Base-by-base conservation (phyloP, 2,888 invertebrate species). In the Brachyopa scutellaris region DNA sequence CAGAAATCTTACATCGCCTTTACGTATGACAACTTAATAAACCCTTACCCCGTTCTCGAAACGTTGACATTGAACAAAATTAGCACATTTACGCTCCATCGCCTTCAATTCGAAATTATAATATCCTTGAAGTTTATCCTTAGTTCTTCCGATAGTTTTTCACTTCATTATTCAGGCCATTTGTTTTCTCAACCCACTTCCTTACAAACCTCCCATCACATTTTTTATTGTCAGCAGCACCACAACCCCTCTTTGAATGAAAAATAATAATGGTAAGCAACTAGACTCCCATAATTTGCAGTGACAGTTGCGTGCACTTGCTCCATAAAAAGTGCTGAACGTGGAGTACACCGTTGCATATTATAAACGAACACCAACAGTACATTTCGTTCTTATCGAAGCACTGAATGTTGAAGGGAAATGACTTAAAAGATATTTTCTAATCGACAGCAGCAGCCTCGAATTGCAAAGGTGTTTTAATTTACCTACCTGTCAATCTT, bases 401-500 rank as follows among this genome's bases (percentile, higher is more conserved):
- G 15, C 11, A 29, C 49, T 15, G 13, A 53, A 53, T 45, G 49
- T 53, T 19, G n/a, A 51, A 26, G 6, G 74, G 49, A 76, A 76
- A 76, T 61, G 49, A 40, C 53, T 62, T 76, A 61, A 15, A 23
- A 67, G 72, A 72, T 62, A 33, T 23, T 69, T 72, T 78, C 55
- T 42, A 42, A 78, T 64, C 70, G 45, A 47, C 38, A 26, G 21
- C 40, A 2, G 8, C 23, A n/a, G 42, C 29, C 17, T 8, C n/a
- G 13, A 13, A 13, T 5, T 26, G 6, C 6, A 26, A 26, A 26
- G 74, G 38, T 64, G 29, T 70, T 70, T 77, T 42, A 76, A 36
- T 67, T 57, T 17, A 55, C 33, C n/a, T n/a, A n/a, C n/a, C n/a
- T 36, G 45, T 31, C 45, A 23, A 64, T 66, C 40, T 76, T 42